A percentile compares a stretch with the other conserved stretches of the same genome.
Evolutionary conservation across 2,888 invertebrate genomes (phyloP).

Genomic region (Thereva unica): DNA sequence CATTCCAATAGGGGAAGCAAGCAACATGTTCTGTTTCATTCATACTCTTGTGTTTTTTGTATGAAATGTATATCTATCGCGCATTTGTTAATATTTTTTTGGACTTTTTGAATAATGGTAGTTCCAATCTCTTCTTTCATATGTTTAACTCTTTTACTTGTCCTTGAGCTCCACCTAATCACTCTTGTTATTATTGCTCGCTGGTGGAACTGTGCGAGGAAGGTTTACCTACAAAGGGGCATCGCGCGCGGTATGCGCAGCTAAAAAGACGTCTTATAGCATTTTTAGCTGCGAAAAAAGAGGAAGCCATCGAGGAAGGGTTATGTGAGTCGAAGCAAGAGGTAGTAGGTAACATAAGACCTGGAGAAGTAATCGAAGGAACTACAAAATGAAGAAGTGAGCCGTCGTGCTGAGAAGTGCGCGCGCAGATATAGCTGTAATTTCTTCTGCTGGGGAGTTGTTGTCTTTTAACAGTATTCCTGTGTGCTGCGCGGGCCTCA

Average conservation of each 20-base stretch:
- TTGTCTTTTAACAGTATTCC: constrained; percentile 28
- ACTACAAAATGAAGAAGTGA: constrained; percentile 32
- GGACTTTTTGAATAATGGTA: too few relatives aligned
- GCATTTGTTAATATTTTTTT: too few relatives aligned
- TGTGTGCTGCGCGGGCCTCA: constrained; percentile 20
- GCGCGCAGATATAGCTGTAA: constrained; percentile 35
- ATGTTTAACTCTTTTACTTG: too few relatives aligned
- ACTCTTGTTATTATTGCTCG: too few relatives aligned
- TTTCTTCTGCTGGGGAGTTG: constrained; percentile 27
- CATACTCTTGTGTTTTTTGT: too few relatives aligned
- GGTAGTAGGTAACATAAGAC: constrained; percentile 22
- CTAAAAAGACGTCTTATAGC: neutral
- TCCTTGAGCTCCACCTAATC: too few relatives aligned
- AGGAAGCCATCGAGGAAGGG: constrained; percentile 35
- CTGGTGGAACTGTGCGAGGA: neutral
- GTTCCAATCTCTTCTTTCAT: too few relatives aligned
- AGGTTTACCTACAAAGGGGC: too few relatives aligned
- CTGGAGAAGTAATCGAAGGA: constrained; percentile 32
- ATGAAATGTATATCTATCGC: too few relatives aligned
- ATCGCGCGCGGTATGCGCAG: too few relatives aligned
- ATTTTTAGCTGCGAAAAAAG: constrained; percentile 11
- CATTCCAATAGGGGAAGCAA: too few relatives aligned
- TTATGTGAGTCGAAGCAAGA: constrained; percentile 9
- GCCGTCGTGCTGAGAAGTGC: constrained; percentile 30
- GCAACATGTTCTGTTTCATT: too few relatives aligned